phyloP scores from a whole-genome alignment of 2,888 invertebrate genomes.

The Drosophila picticornis region DNA sequence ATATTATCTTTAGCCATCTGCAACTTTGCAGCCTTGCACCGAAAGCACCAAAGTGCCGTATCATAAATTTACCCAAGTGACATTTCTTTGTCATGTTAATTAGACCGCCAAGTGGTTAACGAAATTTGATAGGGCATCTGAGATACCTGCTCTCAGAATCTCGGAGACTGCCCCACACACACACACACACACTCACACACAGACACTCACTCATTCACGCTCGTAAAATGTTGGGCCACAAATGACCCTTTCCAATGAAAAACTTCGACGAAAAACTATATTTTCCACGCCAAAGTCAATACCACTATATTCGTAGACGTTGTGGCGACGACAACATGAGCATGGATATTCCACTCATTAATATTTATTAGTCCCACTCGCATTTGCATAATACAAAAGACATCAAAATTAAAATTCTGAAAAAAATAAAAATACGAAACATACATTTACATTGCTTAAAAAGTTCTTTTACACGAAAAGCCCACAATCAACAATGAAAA shows the following conservation, averaged over 20 bases:
- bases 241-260: conserved; percentile 50
- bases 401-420: conserved; percentile 20
- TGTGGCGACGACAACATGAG: conserved; percentile 67
- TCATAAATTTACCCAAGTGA: conserved; percentile 74
- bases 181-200: background rate
- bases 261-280: conserved; percentile 33
- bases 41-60: conserved; percentile 57
- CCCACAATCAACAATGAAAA: conserved; percentile 4
- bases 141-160: conserved; percentile 65
- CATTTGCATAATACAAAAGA: conserved; percentile 56
- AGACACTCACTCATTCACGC: conserved; percentile 27
- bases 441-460: conserved; percentile 24
- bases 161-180: conserved; percentile 1
- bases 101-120: conserved; percentile 76
- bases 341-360: conserved; percentile 53
- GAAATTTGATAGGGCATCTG: conserved; percentile 81
- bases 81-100: conserved; percentile 83
- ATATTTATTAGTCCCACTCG: conserved; percentile 48
- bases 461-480: conserved; percentile 9
- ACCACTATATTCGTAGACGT: conserved; percentile 50
- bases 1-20: conserved; percentile 74
- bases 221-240: conserved; percentile 46
- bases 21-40: conserved; percentile 56
- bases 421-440: conserved; percentile 1
- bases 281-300: conserved; percentile 23